Base-by-base conservation (phyloP, 2,797 vertebrate genomes). In the Pyrrhura leucotis region DNA sequence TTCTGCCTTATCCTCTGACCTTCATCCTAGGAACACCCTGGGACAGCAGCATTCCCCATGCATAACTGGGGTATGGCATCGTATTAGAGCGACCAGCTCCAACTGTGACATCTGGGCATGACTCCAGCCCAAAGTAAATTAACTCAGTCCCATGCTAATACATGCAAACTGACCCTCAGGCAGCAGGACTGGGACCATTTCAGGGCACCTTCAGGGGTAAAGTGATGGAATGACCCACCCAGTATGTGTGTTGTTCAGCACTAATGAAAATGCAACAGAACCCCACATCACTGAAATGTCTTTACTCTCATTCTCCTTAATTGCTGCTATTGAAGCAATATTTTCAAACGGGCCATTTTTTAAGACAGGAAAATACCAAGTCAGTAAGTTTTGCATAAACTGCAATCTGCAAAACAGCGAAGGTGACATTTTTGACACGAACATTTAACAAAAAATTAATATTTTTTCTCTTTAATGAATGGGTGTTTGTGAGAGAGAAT, bases 401-500 rank as follows among this genome's bases (percentile, higher is more conserved):
- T 50, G 83, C 83, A 92, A 89, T 95, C 96, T 95, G 81, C 85
- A 89, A 93, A 96, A 96, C 90, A 84, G 73, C 82, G 72, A 83
- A 96, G 85, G 94, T 96, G 94, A 95, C 89, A 95, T 92, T 96
- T 96, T 83, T 95, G 84, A 96, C 74, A 35, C 21, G 90, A 94
- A 91, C 94, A 69, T 89, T 96, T 92, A 93, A 90, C 92, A 89
- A 96, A 96, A 96, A 95, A 95, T 89, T 88, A 93, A 75, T 94
- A 96, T 96, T 96, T 97, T 93, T 74, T 90, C 82, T 93, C 86
- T 92, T 94, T 95, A 95, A 97, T 95, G 96, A 96, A 85, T 88
- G 88, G 87, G 68, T 90, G 85, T 97, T 88, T 96, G 80, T 56
- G 51, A 94, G 92, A 93, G 50, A 93, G 82, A 94, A 95, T 88